Conservation (phyloP, 2,888 invertebrate species). For the Tipula vernalis region DNA sequence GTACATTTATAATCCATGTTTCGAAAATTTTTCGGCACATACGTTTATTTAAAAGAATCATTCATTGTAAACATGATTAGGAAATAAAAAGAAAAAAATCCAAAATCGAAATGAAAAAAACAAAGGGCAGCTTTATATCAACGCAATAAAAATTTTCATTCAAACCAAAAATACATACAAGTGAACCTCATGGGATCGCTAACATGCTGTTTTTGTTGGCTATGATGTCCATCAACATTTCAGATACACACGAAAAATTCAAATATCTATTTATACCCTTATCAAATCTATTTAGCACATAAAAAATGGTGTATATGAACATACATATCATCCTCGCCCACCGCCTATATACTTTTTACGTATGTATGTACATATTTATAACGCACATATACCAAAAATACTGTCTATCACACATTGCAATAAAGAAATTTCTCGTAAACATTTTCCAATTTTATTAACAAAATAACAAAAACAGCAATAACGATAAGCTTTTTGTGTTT, state of each 20-base stretch:
- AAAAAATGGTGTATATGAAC: not conserved
- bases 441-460: not conserved
- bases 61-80: not conserved
- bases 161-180: not conserved
- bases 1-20: not conserved
- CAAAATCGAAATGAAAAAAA: not conserved
- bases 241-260: not conserved
- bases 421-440: not conserved
- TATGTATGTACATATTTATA: not conserved
- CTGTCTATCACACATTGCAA: not conserved
- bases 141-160: not conserved
- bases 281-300: conserved; percentile 4
- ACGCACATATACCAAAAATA: not conserved
- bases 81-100: not conserved
- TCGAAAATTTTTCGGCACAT: not conserved
- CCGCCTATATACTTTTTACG: not conserved
- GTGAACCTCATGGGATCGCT: not conserved
- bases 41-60: not conserved
- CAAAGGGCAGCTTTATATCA: not conserved
- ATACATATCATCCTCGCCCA: not conserved
- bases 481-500: not conserved
- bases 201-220: not conserved
- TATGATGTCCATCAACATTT: not conserved
- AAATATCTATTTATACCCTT: not conserved
- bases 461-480: not conserved